A percentile compares a stretch with the other conserved stretches of the same genome.
These are phyloP conservation scores for Patella depressa DNA, from an alignment of 2,888 invertebrate species.

Conservation along the genomic window DNA sequence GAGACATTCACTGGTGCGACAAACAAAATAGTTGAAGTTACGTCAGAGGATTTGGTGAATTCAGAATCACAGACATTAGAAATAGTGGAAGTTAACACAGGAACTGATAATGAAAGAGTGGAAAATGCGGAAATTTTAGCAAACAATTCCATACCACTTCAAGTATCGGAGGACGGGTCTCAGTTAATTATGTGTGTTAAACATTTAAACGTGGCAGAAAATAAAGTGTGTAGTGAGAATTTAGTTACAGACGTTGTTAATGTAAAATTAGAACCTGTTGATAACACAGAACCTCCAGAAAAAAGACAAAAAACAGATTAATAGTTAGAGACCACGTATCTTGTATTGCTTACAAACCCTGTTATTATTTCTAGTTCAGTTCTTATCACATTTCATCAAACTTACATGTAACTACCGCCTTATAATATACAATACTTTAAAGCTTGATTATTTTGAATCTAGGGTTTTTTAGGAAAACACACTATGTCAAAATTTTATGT, in stretches of 20 bases:
- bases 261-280: not conserved
- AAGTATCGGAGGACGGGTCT: not conserved
- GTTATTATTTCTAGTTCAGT: no score
- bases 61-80: not conserved
- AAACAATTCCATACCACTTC: not conserved
- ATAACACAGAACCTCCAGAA: not conserved
- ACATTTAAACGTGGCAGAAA: not conserved
- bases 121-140: not conserved
- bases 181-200: constrained; percentile 1
- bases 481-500: no score
- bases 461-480: no score
- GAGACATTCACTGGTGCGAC: not conserved
- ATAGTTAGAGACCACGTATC: not conserved
- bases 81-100: not conserved
- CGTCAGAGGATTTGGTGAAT: not conserved
- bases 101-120: not conserved
- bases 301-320: constrained; percentile 4
- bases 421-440: no score
- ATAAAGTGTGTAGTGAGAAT: not conserved
- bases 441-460: no score
- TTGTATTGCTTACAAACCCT: no score
- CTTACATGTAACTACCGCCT: no score
- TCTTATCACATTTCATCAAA: no score
- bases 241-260: not conserved
- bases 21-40: not conserved